Base-by-base conservation (phyloP, 2,888 invertebrate species). In the Biston betularia region DNA sequence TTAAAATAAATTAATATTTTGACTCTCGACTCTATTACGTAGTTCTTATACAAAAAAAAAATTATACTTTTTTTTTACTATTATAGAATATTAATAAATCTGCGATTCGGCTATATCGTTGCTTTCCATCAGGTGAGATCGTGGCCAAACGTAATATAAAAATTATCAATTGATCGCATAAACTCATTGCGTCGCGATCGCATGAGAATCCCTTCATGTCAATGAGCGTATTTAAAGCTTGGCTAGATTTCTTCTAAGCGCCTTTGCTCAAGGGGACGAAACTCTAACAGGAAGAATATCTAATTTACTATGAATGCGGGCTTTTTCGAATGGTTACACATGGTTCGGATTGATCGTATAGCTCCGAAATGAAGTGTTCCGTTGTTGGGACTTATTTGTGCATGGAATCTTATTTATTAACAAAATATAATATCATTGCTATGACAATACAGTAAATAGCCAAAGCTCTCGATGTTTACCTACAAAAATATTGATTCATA, bases 171-270 rank as follows among this genome's bases (percentile, higher is more conserved):
- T 77, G 74, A 76, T 76, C 71, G 69, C 68, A 59, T 77, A 71
- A 81, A 75, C 77, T 80, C 73, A 84, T 83, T 81, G 79, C 69
- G 69, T 76, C n/a, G n/a, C n/a, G n/a, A n/a, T n/a, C n/a, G n/a
- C n/a, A 79, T 78, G 72, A 76, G 73, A 71, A 76, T 74, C 78
- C 75, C 77, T 75, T 73, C 69, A 74, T 70, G 75, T 73, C 78
- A 75, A 75, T 79, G 80, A 83, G 85, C 82, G 85, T 83, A 85
- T 84, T 84, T 84, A 81, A 82, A 77, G 81, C 80, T 78, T 81
- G 79, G 79, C 80, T 85, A 84, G 82, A 83, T 86, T 83, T 78
- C 70, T 71, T 76, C 76, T 84, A 84, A 86, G 81, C 83, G 80
- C 79, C 81, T 87, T 86, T 86, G 42, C 66, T 54, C 60, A 38